A percentile compares a stretch with the other conserved stretches of the same genome.
phyloP scores from a whole-genome alignment of 2,113 vertebrate genomes.

The Aplodontia rufa region DNA sequence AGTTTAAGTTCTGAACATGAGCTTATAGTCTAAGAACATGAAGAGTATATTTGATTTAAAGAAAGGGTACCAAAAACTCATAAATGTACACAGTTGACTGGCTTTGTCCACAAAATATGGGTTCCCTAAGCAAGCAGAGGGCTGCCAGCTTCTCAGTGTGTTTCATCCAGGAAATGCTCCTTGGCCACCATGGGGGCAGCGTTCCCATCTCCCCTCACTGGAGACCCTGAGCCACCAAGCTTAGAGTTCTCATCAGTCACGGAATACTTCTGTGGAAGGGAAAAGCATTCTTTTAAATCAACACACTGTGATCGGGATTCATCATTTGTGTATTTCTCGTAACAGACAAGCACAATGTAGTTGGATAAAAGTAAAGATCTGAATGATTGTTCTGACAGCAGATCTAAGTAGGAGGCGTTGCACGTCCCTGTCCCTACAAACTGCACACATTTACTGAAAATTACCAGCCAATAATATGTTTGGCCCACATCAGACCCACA shows the following conservation, averaged over 20 bases:
- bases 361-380: neutral
- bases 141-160: conserved; percentile 81
- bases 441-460: neutral
- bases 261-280: conserved; percentile 81
- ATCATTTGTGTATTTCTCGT: neutral
- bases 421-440: neutral
- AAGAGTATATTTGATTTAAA: neutral
- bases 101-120: conserved; percentile 86
- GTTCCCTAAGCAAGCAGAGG: conserved; percentile 82
- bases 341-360: neutral
- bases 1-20: neutral
- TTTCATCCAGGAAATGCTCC: conserved; percentile 73
- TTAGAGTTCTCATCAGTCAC: conserved; percentile 77
- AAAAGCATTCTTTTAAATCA: neutral
- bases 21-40: neutral
- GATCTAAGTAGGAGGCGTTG: neutral
- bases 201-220: conserved; percentile 84
- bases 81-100: conserved; percentile 76
- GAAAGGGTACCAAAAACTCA: neutral
- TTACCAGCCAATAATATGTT: neutral
- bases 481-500: neutral
- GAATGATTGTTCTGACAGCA: neutral
- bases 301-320: too few relatives aligned
- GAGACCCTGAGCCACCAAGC: conserved; percentile 80
- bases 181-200: conserved; percentile 78